These are phyloP conservation scores for Macropus fuliginosus DNA, from an alignment of 2,797 vertebrate genomes.

Conservation along the genomic window DNA sequence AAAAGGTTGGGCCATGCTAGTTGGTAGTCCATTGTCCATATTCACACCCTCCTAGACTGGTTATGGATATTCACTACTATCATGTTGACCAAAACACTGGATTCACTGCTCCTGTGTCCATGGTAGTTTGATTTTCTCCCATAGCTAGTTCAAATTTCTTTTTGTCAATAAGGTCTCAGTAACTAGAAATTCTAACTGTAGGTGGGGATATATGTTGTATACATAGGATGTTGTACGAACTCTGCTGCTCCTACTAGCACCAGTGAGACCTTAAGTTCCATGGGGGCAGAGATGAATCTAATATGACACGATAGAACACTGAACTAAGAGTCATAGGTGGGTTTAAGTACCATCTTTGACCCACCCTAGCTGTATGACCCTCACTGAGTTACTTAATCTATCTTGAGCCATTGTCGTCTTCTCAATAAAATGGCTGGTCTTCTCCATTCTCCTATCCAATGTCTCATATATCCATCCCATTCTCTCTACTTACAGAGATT, in stretches of 20 bases:
- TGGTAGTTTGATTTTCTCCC: neutral
- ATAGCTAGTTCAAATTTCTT: neutral
- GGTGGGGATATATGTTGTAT: neutral
- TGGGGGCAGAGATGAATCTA: neutral
- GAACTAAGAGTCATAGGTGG: neutral
- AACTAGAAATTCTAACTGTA: neutral
- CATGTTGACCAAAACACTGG: neutral
- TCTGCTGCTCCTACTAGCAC: neutral
- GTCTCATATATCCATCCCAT: neutral
- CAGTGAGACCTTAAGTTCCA: neutral
- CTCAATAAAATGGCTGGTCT: neutral
- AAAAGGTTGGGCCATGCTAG: neutral
- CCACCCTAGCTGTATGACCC: neutral
- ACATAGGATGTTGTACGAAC: neutral
- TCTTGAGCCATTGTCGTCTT: neutral
- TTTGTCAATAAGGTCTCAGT: neutral
- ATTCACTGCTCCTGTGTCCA: neutral
- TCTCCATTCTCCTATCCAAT: neutral
- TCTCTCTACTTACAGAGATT: neutral
- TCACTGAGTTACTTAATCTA: neutral
- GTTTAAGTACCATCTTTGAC: neutral
- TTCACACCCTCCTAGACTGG: neutral
- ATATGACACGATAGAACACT: neutral
- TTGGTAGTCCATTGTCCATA: too few species aligned
- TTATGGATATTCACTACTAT: neutral